phyloP scores from a whole-genome alignment of 2,113 vertebrate genomes.

The Ginglymostoma cirratum region DNA sequence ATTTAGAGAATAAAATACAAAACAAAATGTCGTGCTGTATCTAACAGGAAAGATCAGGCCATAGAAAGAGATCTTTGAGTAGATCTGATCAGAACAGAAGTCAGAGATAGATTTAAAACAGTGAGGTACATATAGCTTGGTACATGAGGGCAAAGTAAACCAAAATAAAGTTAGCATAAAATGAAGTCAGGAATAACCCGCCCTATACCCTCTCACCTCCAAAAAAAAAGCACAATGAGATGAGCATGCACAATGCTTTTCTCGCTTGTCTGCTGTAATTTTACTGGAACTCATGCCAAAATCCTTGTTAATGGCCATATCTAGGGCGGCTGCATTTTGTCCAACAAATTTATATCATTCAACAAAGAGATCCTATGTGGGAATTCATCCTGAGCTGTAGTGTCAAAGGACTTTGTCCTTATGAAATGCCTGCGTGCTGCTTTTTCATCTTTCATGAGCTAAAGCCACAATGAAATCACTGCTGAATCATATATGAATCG shows the following conservation, averaged over 20 bases:
- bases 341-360: neutral
- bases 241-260: neutral
- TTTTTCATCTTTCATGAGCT: neutral
- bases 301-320: neutral
- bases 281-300: neutral
- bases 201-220: too few species aligned
- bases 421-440: neutral
- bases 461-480: neutral
- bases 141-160: neutral
- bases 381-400: neutral
- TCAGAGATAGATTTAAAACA: too few species aligned
- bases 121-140: too few species aligned
- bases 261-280: neutral
- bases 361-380: neutral
- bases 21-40: too few species aligned
- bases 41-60: too few species aligned
- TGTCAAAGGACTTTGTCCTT: neutral
- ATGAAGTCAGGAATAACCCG: neutral
- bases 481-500: neutral
- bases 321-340: neutral
- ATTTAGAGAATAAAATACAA: too few species aligned
- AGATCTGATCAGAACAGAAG: too few species aligned
- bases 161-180: neutral
- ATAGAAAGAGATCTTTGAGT: too few species aligned
- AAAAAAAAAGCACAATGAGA: neutral